Evolutionary conservation across 1,140 invertebrate genomes (phyloP).

Genomic region (Zophobas atratus): DNA sequence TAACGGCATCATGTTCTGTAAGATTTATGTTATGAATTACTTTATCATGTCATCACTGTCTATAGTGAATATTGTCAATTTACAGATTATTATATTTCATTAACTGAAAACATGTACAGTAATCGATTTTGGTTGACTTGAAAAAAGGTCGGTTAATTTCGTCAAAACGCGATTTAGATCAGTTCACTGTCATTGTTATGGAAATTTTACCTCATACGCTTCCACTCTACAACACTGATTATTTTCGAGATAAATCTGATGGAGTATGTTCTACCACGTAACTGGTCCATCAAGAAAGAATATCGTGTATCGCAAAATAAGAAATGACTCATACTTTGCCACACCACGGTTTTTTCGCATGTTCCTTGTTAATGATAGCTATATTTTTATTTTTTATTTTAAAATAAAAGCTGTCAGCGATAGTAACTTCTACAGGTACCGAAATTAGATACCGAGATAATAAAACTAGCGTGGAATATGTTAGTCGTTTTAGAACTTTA

Average conservation of each 20-base stretch:
- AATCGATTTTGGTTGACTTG: too few relatives aligned
- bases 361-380: slow-evolving; percentile 25
- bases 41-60: too few relatives aligned
- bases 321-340: slow-evolving; percentile 20
- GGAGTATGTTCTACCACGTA: neutral
- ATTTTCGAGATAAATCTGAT: neutral
- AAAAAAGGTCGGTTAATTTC: too few relatives aligned
- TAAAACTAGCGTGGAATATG: neutral
- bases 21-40: too few relatives aligned
- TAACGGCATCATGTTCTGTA: too few relatives aligned
- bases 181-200: too few relatives aligned
- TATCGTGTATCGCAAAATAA: slow-evolving; percentile 5
- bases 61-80: too few relatives aligned
- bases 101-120: too few relatives aligned
- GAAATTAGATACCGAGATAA: slow-evolving; percentile 17
- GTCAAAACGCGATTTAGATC: too few relatives aligned
- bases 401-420: slow-evolving; percentile 15
- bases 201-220: too few relatives aligned
- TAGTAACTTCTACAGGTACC: neutral
- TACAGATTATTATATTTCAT: too few relatives aligned
- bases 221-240: too few relatives aligned
- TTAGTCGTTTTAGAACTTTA: neutral
- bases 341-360: slow-evolving; percentile 4
- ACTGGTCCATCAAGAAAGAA: neutral
- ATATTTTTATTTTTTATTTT: slow-evolving; percentile 32